Base-by-base conservation (phyloP, 2,113 vertebrate species). In the Pungitius pungitius region DNA sequence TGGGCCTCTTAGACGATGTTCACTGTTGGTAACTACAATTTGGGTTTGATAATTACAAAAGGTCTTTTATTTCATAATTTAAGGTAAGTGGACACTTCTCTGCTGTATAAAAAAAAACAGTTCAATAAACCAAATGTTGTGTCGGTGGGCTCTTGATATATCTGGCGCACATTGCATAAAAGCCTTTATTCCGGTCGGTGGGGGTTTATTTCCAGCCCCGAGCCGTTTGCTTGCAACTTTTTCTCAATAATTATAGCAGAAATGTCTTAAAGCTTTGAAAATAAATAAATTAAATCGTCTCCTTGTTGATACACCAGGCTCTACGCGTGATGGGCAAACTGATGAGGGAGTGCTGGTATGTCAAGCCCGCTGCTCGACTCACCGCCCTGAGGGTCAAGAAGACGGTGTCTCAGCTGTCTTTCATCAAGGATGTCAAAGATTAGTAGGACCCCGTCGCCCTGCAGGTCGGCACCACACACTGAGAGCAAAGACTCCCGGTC, bases 371-470 rank as follows among this genome's bases (percentile, higher is more conserved):
- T 0, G 97, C 98, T 0, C 96, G 98, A 0, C 94, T 99, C 37
- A 99, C 97, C 0, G 96, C 97, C 0, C 95, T 99, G 73, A 95
- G 98, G 1, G 94, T 99, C 75, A 99, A 99, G 95, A 99, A 99
- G 70, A 99, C 96, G 0, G 77, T 97, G 64, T 95, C 96, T 2
- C 96, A 99, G 89, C 94, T 98, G 81, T 95, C 93, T 0, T 81
- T 80, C 64, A 91, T 90, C 77, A 93, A 95, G 73, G 94, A 97
- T 60, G 73, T 90, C 89, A 91, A 92, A 87, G 90, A 85, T 11
- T 94, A 92, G 85, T 30, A 55, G 0, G 6, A 71, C 68, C 18
- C 42, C n/a, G 49, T 17, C 18, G 35, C 42, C 30, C 33, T 52
- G 65, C 42, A 49, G 74, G 39, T 64, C 54, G 52, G 62, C 77